Evolutionary conservation across 1,140 invertebrate species (phyloP).

Genomic region (Heterodera carotae): DNA sequence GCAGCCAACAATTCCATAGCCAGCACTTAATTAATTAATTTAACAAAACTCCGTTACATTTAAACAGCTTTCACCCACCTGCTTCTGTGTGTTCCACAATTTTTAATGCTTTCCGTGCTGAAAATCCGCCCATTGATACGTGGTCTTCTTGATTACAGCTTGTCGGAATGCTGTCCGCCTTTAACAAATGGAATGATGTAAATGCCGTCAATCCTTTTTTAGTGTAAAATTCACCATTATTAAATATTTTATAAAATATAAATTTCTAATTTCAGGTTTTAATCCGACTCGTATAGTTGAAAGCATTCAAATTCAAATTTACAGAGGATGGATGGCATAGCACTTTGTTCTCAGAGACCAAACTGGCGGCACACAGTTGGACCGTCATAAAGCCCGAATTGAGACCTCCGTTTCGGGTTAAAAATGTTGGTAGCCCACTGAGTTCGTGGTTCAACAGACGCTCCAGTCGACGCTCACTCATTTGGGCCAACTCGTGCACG

Average conservation of each 20-base stretch:
- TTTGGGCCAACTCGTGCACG: constrained; percentile 76
- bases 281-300: no score
- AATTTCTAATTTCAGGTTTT: no score
- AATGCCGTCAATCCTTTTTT: no score
- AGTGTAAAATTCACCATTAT: no score
- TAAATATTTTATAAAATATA: no score
- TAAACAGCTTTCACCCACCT: constrained; percentile 29
- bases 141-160: constrained; percentile 79
- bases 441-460: constrained; percentile 75
- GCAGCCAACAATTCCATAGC: constrained; percentile 76
- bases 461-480: constrained; percentile 76
- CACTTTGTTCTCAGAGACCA: constrained; percentile 77
- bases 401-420: constrained; percentile 75
- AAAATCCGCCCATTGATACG: constrained; percentile 77
- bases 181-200: no score
- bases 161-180: constrained; percentile 71
- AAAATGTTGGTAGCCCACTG: constrained; percentile 71
- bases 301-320: no score
- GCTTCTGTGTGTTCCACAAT: constrained; percentile 66
- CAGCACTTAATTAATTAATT: constrained; percentile 68
- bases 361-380: constrained; percentile 75
- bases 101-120: constrained; percentile 73
- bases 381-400: constrained; percentile 80
- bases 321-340: constrained; percentile 77
- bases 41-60: constrained; percentile 4